Evolutionary conservation across 2,888 invertebrate species (phyloP).

Genomic region (Drosophila lacicola): DNA sequence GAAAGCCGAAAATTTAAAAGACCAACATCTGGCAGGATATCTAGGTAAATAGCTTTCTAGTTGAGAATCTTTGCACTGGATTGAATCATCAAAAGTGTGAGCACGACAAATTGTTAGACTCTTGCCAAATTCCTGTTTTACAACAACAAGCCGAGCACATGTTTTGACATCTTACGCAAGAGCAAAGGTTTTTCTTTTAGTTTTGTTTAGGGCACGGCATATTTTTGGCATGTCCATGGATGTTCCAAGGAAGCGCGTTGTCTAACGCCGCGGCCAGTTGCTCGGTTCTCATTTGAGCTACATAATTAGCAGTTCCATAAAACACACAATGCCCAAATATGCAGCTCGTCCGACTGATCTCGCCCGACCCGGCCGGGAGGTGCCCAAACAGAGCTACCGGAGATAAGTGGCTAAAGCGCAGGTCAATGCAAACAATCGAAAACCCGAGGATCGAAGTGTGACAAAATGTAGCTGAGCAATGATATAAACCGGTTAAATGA

Average conservation of each 20-base stretch:
- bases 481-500: background rate
- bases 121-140: too few species aligned
- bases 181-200: background rate
- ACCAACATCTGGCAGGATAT: too few species aligned
- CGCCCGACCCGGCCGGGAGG: slow-evolving; percentile 30
- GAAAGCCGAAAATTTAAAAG: too few species aligned
- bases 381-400: slow-evolving; percentile 43
- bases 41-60: too few species aligned
- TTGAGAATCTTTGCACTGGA: too few species aligned
- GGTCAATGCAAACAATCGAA: slow-evolving; percentile 29
- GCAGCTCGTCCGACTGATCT: slow-evolving; percentile 39
- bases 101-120: too few species aligned
- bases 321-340: slow-evolving; percentile 53
- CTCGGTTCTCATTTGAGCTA: slow-evolving; percentile 16
- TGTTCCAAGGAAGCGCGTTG: slow-evolving; percentile 39
- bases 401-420: slow-evolving; percentile 39
- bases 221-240: slow-evolving; percentile 7
- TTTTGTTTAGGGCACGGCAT: background rate
- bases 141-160: too few species aligned
- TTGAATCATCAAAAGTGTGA: too few species aligned
- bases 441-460: slow-evolving; percentile 37
- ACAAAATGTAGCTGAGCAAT: slow-evolving; percentile 13
- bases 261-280: slow-evolving; percentile 22
- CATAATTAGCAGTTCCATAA: slow-evolving; percentile 70
- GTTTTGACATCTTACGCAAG: background rate